Base-by-base conservation (phyloP, 2,888 invertebrate genomes). In the Lysandra bellargus region DNA sequence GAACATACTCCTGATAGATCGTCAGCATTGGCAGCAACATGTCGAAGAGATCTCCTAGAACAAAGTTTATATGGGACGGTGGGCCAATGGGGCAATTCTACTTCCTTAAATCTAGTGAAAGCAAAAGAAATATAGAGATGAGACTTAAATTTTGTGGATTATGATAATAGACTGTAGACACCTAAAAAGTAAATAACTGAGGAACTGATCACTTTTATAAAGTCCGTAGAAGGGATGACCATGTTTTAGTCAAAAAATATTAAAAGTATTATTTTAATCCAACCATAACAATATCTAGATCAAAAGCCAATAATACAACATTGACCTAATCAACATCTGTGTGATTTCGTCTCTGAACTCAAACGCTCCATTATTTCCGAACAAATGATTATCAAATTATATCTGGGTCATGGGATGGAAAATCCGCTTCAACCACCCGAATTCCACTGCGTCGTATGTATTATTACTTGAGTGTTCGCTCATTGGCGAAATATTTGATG, bases 21-120 rank as follows among this genome's bases (percentile, higher is more conserved):
- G 97, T 97, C 91, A 98, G 94, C 98, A 98, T 98, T 78, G 98
- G 98, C 83, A 98, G 95, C 85, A 98, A 95, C 98, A 98, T 98
- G 91, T 98, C 98, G 95, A 98, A 98, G 87, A 98, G 95, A 92
- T 98, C 98, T 88, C 98, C 98, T 98, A 95, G 87, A 86, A 84
- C 83, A 93, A 64, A 53, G 69, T 81, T 73, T 79, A 60, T 78
- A 78, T 79, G 53, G 57, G 53, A 49, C 53, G 30, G 37, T 53
- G n/a, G 79, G 61, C 61, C 23, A 23, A 61, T n/a, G 61, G 9
- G 6, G 3, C 61, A 61, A 23, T 61, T 61, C 61, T 61, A 61
- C 61, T 61, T 23, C 17, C 49, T 49, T 49, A 49, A 49, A 49
- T 49, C 9, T 49, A 49, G 2, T 40, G 37, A 1, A 40, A 9